phyloP scores from a whole-genome alignment of 2,797 vertebrate species.

The Triplophysa yarkandensis region DNA sequence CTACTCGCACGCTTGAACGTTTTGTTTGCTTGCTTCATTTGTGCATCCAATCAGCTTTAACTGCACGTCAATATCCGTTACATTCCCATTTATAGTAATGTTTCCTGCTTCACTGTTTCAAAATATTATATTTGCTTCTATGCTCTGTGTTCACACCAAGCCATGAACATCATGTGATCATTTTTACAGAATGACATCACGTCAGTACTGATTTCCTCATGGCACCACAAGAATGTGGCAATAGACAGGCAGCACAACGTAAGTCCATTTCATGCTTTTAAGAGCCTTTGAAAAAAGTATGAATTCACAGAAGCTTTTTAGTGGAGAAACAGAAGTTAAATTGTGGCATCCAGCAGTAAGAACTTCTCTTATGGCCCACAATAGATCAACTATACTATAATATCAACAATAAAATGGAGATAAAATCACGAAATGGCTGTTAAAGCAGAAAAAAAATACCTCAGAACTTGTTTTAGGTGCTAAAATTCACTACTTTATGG shows the following conservation, averaged over 20 bases:
- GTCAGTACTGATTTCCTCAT: neutral
- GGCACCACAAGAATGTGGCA: neutral
- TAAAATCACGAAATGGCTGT: neutral
- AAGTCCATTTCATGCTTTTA: neutral
- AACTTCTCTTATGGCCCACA: neutral
- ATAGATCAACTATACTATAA: neutral
- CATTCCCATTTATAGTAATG: neutral
- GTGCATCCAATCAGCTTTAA: too few relatives aligned
- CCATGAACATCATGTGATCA: neutral
- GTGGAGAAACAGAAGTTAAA: neutral
- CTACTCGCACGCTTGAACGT: too few relatives aligned
- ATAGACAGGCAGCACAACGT: neutral
- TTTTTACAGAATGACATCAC: neutral
- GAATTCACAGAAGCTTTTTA: neutral
- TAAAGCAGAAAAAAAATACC: neutral
- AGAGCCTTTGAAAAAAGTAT: neutral
- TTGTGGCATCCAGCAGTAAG: neutral
- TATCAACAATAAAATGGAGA: neutral
- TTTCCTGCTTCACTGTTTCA: neutral
- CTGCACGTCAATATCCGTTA: neutral
- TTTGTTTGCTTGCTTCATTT: too few relatives aligned
- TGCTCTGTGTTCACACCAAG: neutral
- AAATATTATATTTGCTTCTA: neutral
- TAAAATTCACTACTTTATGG: slow-evolving; percentile 8
- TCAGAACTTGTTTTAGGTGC: neutral